Conservation (phyloP, 1,140 invertebrate genomes). For the Arctopsyche grandis region DNA sequence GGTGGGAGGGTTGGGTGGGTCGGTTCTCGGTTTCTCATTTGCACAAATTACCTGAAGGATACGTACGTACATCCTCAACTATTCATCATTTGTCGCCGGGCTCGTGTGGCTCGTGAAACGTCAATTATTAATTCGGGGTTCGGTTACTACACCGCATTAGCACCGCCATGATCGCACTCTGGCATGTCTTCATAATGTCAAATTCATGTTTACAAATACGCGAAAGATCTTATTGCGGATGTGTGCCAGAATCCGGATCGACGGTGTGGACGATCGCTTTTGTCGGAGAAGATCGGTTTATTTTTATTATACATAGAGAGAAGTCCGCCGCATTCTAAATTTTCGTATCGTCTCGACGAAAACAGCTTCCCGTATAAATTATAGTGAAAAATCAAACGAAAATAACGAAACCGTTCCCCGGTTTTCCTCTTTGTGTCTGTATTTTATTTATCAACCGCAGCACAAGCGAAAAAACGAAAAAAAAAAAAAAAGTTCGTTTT, state of each 20-base stretch:
- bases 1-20: background rate
- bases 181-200: constrained; percentile 2
- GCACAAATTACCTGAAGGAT: constrained; percentile 30
- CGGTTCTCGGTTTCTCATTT: constrained; percentile 15
- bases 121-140: constrained; percentile 21
- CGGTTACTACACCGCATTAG: background rate
- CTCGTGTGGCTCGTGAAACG: background rate
- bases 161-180: background rate
- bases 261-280: background rate
- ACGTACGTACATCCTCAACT: constrained; percentile 8
- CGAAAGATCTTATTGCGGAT: background rate
- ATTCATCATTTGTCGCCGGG: constrained; percentile 11
- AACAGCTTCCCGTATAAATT: background rate
- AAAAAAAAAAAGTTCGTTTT: background rate
- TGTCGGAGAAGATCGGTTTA: background rate
- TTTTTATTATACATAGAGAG: background rate
- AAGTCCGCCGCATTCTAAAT: background rate
- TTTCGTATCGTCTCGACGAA: background rate
- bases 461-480: background rate
- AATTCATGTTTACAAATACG: background rate
- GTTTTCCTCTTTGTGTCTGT: background rate
- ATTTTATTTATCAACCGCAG: background rate
- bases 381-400: constrained; percentile 3
- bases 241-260: too few species aligned
- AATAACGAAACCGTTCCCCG: background rate